phyloP scores from a whole-genome alignment of 2,113 vertebrate species.

The zebrafish (Danio rerio) region GRCz12tu NC_133176.1:58695001-58695500 shows the following conservation, averaged over 20 bases:
- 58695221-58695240: constrained; percentile 24
- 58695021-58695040: neutral
- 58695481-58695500: too few species aligned
- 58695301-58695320: neutral
- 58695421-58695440: too few species aligned
- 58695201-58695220: constrained; percentile 66
- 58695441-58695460: too few species aligned
- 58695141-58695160: constrained; percentile 48
- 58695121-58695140: constrained; percentile 38
- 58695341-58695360: constrained; percentile 12
- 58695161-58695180: constrained; percentile 77
- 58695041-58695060: constrained; percentile 62
- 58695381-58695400: neutral
- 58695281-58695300: neutral
- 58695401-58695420: too few species aligned
- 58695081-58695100: constrained; percentile 26
- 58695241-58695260: constrained; percentile 10
- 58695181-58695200: constrained; percentile 72
- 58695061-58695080: constrained; percentile 50
- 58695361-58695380: neutral
- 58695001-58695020: constrained; percentile 20
- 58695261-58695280: neutral
- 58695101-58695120: neutral
- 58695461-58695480: too few species aligned
- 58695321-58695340: neutral